A percentile compares a stretch with the other conserved stretches of the same genome.
These are phyloP conservation scores for Crepidodera aurea DNA, from an alignment of 2,888 invertebrate genomes.

Conservation along the genomic window DNA sequence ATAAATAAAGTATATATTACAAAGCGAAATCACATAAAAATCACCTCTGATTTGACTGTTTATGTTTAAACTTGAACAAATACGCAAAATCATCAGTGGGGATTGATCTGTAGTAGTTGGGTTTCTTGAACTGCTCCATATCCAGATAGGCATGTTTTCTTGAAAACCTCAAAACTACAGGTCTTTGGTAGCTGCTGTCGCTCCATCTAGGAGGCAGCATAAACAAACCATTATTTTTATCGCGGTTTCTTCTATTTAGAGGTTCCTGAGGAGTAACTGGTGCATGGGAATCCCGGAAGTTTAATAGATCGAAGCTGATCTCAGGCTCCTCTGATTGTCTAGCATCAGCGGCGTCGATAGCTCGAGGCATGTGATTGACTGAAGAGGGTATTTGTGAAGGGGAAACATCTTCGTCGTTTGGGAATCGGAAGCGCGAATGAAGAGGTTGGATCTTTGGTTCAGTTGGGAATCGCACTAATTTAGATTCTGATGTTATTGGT, in stretches of 20 bases:
- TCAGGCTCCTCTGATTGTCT: conserved; percentile 22
- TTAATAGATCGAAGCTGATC: conserved; percentile 18
- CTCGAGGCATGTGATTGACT: conserved; percentile 10
- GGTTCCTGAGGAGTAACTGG: conserved; percentile 10
- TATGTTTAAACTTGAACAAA: conserved; percentile 52
- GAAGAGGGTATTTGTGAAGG: conserved; percentile 31
- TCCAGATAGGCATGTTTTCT: conserved; percentile 48
- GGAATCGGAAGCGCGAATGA: conserved; percentile 37
- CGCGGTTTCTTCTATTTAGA: conserved; percentile 46
- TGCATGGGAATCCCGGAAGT: conserved; percentile 18
- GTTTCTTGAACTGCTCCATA: conserved; percentile 45
- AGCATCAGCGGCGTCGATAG: conserved; percentile 16
- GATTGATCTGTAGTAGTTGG: conserved; percentile 52
- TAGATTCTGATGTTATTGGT: conserved; percentile 21
- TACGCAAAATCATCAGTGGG: conserved; percentile 54
- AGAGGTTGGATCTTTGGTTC: conserved; percentile 22
- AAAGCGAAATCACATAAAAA: conserved; percentile 21
- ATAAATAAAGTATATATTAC: conserved; percentile 29
- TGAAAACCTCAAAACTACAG: conserved; percentile 55
- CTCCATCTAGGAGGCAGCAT: conserved; percentile 49
- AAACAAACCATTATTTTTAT: conserved; percentile 50
- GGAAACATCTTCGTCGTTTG: conserved; percentile 32
- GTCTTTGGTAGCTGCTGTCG: conserved; percentile 48
- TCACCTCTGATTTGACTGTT: conserved; percentile 38
- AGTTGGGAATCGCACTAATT: conserved; percentile 40